A percentile compares a stretch with the other conserved stretches of the same genome.
Evolutionary conservation across 2,113 vertebrate genomes (phyloP).

Genomic region (Callospermophilus lateralis): DNA sequence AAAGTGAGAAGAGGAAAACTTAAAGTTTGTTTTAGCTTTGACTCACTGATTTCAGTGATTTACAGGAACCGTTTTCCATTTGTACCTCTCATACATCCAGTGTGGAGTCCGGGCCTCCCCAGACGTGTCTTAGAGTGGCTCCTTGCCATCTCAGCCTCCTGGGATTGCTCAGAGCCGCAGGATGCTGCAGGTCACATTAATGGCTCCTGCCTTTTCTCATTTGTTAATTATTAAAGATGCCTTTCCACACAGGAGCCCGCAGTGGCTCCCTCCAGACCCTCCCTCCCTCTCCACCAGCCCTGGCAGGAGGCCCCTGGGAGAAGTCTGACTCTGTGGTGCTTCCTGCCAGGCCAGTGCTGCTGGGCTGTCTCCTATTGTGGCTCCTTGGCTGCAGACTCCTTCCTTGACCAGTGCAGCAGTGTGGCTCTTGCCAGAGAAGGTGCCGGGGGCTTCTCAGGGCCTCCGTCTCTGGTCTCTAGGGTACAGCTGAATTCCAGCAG

Average conservation of each 20-base stretch:
- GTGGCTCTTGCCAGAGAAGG: background rate
- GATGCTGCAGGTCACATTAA: background rate
- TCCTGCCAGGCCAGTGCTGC: background rate
- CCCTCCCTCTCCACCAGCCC: background rate
- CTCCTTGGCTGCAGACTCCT: background rate
- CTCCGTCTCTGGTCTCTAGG: background rate
- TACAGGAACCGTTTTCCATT: background rate
- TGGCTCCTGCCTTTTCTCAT: background rate
- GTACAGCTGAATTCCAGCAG: background rate
- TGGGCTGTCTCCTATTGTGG: background rate
- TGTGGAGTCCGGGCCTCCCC: background rate
- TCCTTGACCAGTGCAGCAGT: background rate
- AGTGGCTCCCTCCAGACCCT: background rate
- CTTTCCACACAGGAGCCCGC: background rate
- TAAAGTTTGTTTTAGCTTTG: background rate
- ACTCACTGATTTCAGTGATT: background rate
- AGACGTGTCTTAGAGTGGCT: background rate
- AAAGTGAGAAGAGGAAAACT: background rate
- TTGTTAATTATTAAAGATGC: constrained; percentile 60
- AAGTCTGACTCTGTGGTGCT: background rate
- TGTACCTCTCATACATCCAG: background rate
- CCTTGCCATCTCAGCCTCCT: background rate
- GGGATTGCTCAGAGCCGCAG: background rate
- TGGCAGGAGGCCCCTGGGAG: background rate
- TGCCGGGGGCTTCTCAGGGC: background rate